Base-by-base conservation (phyloP, 1,140 invertebrate species). In the Lanistes nyassanus region DNA sequence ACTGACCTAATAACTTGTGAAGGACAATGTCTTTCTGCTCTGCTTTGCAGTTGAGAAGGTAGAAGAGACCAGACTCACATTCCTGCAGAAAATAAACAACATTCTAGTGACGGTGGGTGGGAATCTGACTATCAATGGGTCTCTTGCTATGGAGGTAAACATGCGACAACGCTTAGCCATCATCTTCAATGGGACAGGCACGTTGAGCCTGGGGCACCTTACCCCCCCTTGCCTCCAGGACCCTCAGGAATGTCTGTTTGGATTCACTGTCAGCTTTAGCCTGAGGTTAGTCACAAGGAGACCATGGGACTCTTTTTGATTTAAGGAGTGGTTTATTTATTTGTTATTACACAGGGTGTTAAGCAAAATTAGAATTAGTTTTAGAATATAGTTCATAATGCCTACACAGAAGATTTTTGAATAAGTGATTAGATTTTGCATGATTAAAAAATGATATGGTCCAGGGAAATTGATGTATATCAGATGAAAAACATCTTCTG, bases 211-310 rank as follows among this genome's bases (percentile, higher is more conserved):
- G 6, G n/a, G 19, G 0, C 31, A 66, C 29, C 29, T 79, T 0
- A 47, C 21, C 34, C 39, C 66, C 39, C 66, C 68, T 23, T 84
- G 83, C 70, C 58, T 83, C 11, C 29, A 16, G n/a, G 70, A 82
- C 66, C 80, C 82, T 21, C 76, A 81, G 16, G 19, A 56, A 16
- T 84, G 82, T 74, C n/a, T 56, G 1, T 64, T 82, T 19, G 83
- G 83, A 21, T 74, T 84, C 19, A 77, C 80, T 4, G 58, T 84
- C 9, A 77, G 79, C 0, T 80, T 83, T 23, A 70, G 55, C 9
- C 19, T 84, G 7, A 79, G 68, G 68, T 71, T 37, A 19, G 51
- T 47, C 2, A 47, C 42, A 47, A 3, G n/a, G n/a, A n/a, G n/a
- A n/a, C n/a, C n/a, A n/a, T n/a, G n/a, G n/a, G n/a, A n/a, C n/a